phyloP scores from a whole-genome alignment of 2,888 invertebrate genomes.

The Callimorpha dominula region DNA sequence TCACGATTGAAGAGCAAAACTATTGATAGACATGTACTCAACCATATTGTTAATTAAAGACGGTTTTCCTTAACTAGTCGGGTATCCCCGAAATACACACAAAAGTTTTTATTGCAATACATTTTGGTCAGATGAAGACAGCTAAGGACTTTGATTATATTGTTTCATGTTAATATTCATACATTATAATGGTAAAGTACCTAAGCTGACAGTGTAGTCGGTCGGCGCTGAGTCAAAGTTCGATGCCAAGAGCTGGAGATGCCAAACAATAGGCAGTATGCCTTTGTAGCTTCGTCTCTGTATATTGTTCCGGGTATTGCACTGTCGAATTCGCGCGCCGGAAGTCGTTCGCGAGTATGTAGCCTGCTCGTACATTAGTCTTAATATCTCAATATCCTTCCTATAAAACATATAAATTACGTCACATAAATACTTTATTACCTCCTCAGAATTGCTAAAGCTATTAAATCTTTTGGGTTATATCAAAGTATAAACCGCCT shows the following conservation, averaged over 20 bases:
- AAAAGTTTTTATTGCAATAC: no score
- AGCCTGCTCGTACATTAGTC: constrained; percentile 31
- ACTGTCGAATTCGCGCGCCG: constrained; percentile 70
- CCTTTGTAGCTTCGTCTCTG: constrained; percentile 64
- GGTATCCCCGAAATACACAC: no score
- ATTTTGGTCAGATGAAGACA: constrained; percentile 4
- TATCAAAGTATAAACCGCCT: not conserved
- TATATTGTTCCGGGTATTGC: constrained; percentile 75
- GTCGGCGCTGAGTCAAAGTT: constrained; percentile 68
- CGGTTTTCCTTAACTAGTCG: no score
- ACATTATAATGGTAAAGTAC: constrained; percentile 74
- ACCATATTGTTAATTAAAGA: no score
- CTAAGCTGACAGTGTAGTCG: constrained; percentile 78
- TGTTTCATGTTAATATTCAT: constrained; percentile 73
- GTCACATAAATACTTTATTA: constrained; percentile 50
- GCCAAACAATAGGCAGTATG: constrained; percentile 85
- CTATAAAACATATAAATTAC: constrained; percentile 36
- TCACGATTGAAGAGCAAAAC: no score
- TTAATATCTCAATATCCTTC: constrained; percentile 30
- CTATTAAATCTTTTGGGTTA: constrained; percentile 9
- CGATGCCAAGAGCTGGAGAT: constrained; percentile 84
- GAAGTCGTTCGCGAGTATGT: constrained; percentile 72
- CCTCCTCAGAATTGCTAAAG: constrained; percentile 48
- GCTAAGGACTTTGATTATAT: constrained; percentile 62
- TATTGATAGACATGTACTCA: no score